Evolutionary conservation across 1,140 invertebrate species (phyloP).

Genomic region (Habropoda laboriosa): DNA sequence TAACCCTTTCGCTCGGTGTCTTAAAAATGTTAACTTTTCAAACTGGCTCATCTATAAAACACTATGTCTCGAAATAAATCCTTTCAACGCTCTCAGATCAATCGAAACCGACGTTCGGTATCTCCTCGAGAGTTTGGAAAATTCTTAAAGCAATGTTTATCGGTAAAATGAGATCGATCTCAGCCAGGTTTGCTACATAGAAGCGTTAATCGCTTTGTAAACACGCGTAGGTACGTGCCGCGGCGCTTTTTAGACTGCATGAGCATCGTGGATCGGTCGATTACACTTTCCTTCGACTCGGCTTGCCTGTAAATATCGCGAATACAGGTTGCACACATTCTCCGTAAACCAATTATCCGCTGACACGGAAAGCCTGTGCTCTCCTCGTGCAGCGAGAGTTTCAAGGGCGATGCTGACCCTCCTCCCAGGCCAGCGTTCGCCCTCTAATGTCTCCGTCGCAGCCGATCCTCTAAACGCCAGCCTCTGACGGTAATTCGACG

Average conservation of each 20-base stretch:
- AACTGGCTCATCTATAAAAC: too few species aligned
- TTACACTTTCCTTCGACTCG: slow-evolving; percentile 56
- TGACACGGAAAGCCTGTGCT: slow-evolving; percentile 59
- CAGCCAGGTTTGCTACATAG: too few species aligned
- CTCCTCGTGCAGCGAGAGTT: slow-evolving; percentile 53
- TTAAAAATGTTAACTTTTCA: too few species aligned
- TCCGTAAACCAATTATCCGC: slow-evolving; percentile 60
- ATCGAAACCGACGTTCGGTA: too few species aligned
- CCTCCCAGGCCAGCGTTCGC: slow-evolving; percentile 8
- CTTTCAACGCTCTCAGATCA: too few species aligned
- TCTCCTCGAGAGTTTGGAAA: too few species aligned
- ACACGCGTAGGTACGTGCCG: slow-evolving; percentile 21
- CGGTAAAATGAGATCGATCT: neutral
- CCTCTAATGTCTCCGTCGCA: slow-evolving; percentile 23
- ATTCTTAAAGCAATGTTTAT: too few species aligned
- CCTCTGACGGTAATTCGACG: slow-evolving; percentile 25
- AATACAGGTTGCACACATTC: slow-evolving; percentile 39
- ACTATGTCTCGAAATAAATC: too few species aligned
- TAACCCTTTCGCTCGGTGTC: too few species aligned
- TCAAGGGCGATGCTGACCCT: slow-evolving; percentile 57
- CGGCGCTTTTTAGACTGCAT: slow-evolving; percentile 36
- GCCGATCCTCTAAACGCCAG: slow-evolving; percentile 17
- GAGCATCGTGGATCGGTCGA: slow-evolving; percentile 66
- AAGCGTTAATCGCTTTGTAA: slow-evolving; percentile 30
- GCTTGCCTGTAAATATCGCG: slow-evolving; percentile 51